phyloP scores from a whole-genome alignment of 2,888 invertebrate genomes.

The Dichetophora obliterata region DNA sequence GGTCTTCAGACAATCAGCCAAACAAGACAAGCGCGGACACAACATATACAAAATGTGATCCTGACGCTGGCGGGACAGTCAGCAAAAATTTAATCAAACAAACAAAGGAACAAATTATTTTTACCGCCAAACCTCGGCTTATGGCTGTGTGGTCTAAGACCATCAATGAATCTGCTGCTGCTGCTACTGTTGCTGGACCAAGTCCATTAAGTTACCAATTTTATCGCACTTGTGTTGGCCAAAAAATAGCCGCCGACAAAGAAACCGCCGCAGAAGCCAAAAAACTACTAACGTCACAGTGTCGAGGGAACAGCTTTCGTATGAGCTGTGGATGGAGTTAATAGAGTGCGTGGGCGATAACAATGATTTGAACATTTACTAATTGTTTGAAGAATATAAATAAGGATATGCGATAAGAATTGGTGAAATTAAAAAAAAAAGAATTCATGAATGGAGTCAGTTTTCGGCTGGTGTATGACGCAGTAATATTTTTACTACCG shows the following conservation, averaged over 20 bases:
- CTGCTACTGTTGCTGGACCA: not conserved
- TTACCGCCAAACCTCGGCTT: slow-evolving; percentile 1
- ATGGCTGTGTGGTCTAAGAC: slow-evolving; percentile 31
- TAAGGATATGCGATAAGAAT: not conserved
- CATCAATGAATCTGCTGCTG: not conserved
- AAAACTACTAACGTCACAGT: not conserved
- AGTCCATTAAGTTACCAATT: slow-evolving; percentile 32
- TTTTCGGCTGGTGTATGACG: not conserved
- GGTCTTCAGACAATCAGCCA: slow-evolving; percentile 62
- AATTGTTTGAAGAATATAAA: slow-evolving; percentile 7
- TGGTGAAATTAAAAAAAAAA: not conserved
- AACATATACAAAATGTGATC: slow-evolving; percentile 47
- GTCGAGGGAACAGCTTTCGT: slow-evolving; percentile 25
- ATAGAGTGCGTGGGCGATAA: not conserved
- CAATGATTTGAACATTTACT: not conserved
- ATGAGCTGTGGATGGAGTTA: not conserved
- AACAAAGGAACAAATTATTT: slow-evolving; percentile 43
- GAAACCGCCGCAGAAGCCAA: slow-evolving; percentile 6
- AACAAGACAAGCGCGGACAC: slow-evolving; percentile 58
- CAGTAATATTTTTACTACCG: not conserved
- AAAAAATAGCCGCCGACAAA: not conserved
- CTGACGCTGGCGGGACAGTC: slow-evolving; percentile 31
- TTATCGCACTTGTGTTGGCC: slow-evolving; percentile 28
- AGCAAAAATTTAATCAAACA: slow-evolving; percentile 39
- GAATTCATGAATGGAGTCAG: no score